Evolutionary conservation across 1,140 invertebrate genomes (phyloP).

Genomic region (Caenorhabditis inopinata): DNA sequence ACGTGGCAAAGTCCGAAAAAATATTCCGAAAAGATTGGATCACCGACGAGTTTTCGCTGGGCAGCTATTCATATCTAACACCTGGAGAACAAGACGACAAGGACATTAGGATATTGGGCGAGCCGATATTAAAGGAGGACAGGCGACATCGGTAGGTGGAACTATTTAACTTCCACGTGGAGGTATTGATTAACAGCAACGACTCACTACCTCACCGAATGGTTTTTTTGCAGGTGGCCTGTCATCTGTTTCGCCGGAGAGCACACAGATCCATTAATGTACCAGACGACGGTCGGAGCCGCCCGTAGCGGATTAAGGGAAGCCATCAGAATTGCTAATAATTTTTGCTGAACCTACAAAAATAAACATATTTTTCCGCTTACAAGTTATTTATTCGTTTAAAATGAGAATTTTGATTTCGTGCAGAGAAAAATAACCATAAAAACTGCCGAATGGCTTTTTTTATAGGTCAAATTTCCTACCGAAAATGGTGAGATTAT

Average conservation of each 20-base stretch:
- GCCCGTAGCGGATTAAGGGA: conserved; percentile 36
- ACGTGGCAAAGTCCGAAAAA: not conserved
- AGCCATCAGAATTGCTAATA: conserved; percentile 26
- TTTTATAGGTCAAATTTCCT: no score
- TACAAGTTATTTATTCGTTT: no score
- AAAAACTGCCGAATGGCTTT: no score
- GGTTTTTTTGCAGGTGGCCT: conserved; percentile 6
- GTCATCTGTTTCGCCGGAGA: conserved; percentile 45
- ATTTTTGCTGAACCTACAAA: no score
- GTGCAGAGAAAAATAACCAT: no score
- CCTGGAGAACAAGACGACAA: not conserved
- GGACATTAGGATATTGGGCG: not conserved
- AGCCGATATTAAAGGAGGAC: not conserved
- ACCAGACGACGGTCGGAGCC: conserved; percentile 49
- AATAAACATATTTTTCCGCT: no score
- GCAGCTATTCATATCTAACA: conserved; percentile 37
- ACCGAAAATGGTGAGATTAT: no score
- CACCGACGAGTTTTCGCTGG: not conserved
- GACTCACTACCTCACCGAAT: not conserved
- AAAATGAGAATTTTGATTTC: no score
- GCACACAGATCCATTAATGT: conserved; percentile 42
- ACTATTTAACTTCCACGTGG: not conserved
- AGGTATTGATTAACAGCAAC: no score
- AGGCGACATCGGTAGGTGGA: not conserved
- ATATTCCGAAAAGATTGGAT: conserved; percentile 38